A percentile compares a stretch with the other conserved stretches of the same genome.
Conservation (phyloP, 2,888 invertebrate species). For the Lycia hirtaria region DNA sequence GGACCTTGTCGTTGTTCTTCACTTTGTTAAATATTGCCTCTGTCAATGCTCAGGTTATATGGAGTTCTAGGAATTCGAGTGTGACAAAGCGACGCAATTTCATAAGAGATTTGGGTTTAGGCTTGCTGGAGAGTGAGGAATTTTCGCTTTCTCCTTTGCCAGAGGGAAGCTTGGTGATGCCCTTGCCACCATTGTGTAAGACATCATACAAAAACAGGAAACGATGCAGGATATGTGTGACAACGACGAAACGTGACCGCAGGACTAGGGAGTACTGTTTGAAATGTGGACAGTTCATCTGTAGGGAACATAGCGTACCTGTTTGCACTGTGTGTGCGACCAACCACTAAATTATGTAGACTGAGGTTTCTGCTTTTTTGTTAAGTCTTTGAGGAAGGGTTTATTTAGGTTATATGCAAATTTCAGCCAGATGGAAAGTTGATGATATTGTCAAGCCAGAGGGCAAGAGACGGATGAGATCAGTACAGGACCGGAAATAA, state of each 20-base stretch:
- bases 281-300: conserved; percentile 69
- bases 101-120: conserved; percentile 67
- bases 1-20: conserved; percentile 75
- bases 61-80: conserved; percentile 60
- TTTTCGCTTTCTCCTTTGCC: conserved; percentile 41
- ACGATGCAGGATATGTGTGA: conserved; percentile 64
- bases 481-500: no score
- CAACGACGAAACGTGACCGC: conserved; percentile 64
- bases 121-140: conserved; percentile 58
- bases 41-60: conserved; percentile 76
- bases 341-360: conserved; percentile 2
- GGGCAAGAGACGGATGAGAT: no score
- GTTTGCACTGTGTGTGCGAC: conserved; percentile 64
- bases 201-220: conserved; percentile 55
- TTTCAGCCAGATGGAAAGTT: no score
- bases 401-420: no score
- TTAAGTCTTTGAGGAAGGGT: no score
- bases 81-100: conserved; percentile 64
- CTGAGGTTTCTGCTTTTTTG: no score
- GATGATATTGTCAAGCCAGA: no score
- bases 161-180: conserved; percentile 42
- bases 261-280: conserved; percentile 68
- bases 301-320: conserved; percentile 69
- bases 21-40: conserved; percentile 75
- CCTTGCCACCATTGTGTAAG: conserved; percentile 29